A percentile compares a stretch with the other conserved stretches of the same genome.
Conservation (phyloP, 37 sponge, comb jelly and placozoan species). For the Theonella swinhoei region DNA sequence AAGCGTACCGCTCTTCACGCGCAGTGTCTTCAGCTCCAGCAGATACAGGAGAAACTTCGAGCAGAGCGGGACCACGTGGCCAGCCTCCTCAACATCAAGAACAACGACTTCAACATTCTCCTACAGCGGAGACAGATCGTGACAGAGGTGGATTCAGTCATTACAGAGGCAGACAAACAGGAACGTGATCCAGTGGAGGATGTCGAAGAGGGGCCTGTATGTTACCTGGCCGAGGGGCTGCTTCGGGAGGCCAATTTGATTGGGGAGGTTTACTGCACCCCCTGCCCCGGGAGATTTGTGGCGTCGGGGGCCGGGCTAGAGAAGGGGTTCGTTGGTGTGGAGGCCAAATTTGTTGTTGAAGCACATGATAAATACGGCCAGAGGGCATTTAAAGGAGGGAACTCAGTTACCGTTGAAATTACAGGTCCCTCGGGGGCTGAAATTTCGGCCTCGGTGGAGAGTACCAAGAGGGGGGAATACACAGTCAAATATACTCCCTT, state of each 20-base stretch:
- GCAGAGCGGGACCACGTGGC: conserved; percentile 7
- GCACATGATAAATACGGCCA: conserved; percentile 43
- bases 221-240: conserved; percentile 4
- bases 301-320: conserved; percentile 41
- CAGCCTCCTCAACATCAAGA: background rate
- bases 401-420: conserved; percentile 1
- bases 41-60: background rate
- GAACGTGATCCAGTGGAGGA: conserved; percentile 27
- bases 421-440: background rate
- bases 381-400: conserved; percentile 31
- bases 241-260: conserved; percentile 2
- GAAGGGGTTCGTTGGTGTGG: conserved; percentile 37
- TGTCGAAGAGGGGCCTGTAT: conserved; percentile 33
- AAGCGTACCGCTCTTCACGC: conserved; percentile 21
- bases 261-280: conserved; percentile 50
- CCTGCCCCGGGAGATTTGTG: conserved; percentile 36
- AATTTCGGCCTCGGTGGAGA: background rate
- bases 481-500: conserved; percentile 19
- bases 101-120: conserved; percentile 12
- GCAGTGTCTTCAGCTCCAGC: conserved; percentile 17
- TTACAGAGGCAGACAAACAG: conserved; percentile 9
- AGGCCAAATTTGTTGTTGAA: conserved; percentile 32
- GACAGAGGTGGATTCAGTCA: background rate
- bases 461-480: conserved; percentile 5
- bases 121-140: background rate